phyloP scores from a whole-genome alignment of 2,113 vertebrate species.

The Nothoprocta pentlandii region DNA sequence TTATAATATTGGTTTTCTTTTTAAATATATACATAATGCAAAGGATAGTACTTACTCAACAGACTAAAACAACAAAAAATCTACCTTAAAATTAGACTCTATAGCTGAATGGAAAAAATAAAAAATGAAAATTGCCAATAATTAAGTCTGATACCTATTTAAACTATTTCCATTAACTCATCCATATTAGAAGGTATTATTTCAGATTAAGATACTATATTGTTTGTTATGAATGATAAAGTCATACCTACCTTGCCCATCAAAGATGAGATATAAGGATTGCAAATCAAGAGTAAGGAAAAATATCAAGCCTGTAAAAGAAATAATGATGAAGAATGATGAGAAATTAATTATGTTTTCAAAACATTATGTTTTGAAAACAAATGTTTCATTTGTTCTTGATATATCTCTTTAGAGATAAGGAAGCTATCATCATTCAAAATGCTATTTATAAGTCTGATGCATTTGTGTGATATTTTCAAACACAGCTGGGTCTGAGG shows the following conservation, averaged over 20 bases:
- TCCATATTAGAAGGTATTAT: not conserved
- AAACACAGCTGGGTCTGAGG: not conserved
- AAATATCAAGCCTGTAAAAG: not conserved
- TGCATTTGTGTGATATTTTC: not conserved
- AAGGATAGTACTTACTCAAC: not conserved
- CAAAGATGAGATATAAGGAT: not conserved
- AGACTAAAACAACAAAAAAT: not conserved
- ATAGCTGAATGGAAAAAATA: not conserved
- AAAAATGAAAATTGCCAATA: not conserved
- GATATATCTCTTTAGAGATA: not conserved
- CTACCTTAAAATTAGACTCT: not conserved
- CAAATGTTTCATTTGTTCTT: not conserved
- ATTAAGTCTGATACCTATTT: not conserved
- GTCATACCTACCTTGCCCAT: not conserved
- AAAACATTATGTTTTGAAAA: not conserved
- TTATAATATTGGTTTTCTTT: not conserved
- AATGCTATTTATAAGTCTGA: not conserved
- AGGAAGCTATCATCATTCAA: not conserved
- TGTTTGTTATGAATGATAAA: not conserved
- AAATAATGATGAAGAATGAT: not conserved
- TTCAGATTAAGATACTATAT: not conserved
- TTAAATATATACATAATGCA: not conserved
- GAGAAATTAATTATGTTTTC: not conserved
- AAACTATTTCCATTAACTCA: not conserved
- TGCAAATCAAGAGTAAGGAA: not conserved